phyloP scores from a whole-genome alignment of 92 coral and sea anemone species.

The Paramuricea clavata region DNA sequence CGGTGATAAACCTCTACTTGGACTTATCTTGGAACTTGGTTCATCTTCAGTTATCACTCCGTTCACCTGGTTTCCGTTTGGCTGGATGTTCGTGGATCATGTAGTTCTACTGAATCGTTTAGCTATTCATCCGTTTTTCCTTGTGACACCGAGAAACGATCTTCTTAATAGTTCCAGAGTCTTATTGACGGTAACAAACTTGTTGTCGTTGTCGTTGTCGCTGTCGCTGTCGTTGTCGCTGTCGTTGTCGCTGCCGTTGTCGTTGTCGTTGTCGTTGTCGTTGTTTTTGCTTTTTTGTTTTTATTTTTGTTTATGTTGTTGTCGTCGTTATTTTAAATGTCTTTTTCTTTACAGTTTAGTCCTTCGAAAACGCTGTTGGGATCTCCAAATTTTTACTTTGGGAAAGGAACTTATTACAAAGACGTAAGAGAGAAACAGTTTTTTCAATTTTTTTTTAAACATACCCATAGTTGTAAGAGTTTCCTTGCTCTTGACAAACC shows the following conservation, averaged over 20 bases:
- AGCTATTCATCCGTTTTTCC: conserved; percentile 38
- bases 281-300: neutral
- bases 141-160: neutral
- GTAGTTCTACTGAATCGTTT: conserved; percentile 6
- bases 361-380: neutral
- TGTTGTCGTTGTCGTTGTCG: neutral
- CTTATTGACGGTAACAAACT: conserved; percentile 24
- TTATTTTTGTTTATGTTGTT: neutral
- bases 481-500: no score
- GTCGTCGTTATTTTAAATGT: neutral
- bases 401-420: neutral
- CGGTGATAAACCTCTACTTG: conserved; percentile 16
- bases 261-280: neutral
- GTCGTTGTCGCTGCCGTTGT: neutral
- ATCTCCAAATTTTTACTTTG: neutral
- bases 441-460: no score
- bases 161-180: neutral
- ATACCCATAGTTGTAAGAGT: no score
- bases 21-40: neutral
- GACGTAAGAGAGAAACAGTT: neutral
- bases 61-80: neutral
- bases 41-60: conserved; percentile 37
- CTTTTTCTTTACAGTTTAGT: neutral
- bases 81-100: conserved; percentile 17
- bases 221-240: neutral